Evolutionary conservation across 37 sponge, comb jelly and placozoan genomes (phyloP), one percentile per base, ranked within the genome.

Genomic region (Hexactinellida sp.): DNA sequence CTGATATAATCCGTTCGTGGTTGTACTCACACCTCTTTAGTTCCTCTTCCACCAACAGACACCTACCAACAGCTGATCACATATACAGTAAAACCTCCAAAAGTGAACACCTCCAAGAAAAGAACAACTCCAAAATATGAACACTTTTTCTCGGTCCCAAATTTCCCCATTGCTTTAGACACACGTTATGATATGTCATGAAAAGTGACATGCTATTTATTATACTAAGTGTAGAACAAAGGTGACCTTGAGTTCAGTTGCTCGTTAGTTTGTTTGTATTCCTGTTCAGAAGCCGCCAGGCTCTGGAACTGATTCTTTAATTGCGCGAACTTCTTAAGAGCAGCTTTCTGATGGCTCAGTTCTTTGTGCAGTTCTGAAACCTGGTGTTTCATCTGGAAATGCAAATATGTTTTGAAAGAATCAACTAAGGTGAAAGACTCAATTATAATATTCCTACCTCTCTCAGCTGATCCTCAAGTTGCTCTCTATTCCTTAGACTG

Each of bases 231-330:
- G 16, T 47, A 47, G 52, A 47, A 47, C 16, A 47, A 19, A 9
- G 16, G 13, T 47, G 16, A 28, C 76, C 76, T 63, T 5, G 76
- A 63, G 30, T 63, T 63, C 19, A 63, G 76, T 23, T 63, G 76
- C 76, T 63, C 76, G 30, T 63, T 63, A 10, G 30, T 63, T 63
- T 63, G 76, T 23, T 63, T 63, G 76, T 63, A 63, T 28, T 63
- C 76, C 76, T 25, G 76, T n/a, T 63, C 76, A 7, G 76, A 63
- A 63, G 32, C 76, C 3, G 76, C 76, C 3, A 63, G 34, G 13
- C 76, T 63, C 76, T 63, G 76, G 13, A 21, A 63, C 76, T 63
- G 76, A n/a, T 63, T 63, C 76, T 63, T 63, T 23, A 63, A n/a
- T n/a, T 63, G 76, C 13, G 76, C 3, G 76, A 63, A 63, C 34